Evolutionary conservation across 2,113 vertebrate genomes (phyloP).

Genomic region (Melanotaenia duboulayi): DNA sequence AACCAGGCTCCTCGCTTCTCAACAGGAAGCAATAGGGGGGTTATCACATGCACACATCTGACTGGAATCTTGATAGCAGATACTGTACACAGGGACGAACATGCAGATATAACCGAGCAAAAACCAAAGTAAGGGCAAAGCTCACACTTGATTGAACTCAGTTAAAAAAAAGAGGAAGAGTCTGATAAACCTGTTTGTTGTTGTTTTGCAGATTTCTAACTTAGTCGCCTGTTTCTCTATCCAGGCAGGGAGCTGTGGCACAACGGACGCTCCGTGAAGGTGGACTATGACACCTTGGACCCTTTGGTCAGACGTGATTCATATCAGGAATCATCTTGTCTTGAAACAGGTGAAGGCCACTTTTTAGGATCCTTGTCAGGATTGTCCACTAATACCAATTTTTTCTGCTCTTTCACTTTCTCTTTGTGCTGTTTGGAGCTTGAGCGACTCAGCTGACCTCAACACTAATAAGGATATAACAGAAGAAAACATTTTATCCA

Average conservation of each 20-base stretch:
- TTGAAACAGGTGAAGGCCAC: slow-evolving; percentile 80
- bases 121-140: not conserved
- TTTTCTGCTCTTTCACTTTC: slow-evolving; percentile 24
- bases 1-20: slow-evolving; percentile 31
- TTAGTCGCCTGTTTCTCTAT: slow-evolving; percentile 33
- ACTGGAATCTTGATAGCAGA: slow-evolving; percentile 67
- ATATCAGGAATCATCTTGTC: slow-evolving; percentile 79
- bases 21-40: slow-evolving; percentile 67
- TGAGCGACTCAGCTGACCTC: not conserved
- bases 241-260: slow-evolving; percentile 83
- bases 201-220: slow-evolving; percentile 49
- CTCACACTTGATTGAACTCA: not conserved
- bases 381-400: not conserved
- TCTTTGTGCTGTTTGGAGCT: slow-evolving; percentile 8
- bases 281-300: slow-evolving; percentile 89
- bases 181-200: slow-evolving; percentile 28
- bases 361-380: not conserved
- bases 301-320: slow-evolving; percentile 90
- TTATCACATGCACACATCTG: slow-evolving; percentile 66
- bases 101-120: not conserved
- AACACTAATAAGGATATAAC: slow-evolving; percentile 13
- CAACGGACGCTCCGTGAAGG: slow-evolving; percentile 79
- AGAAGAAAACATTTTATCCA: not conserved
- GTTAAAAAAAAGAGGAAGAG: not conserved
- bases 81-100: slow-evolving; percentile 22